Base-by-base conservation (phyloP, 1,140 invertebrate species). In the Trichonephila clavata region DNA sequence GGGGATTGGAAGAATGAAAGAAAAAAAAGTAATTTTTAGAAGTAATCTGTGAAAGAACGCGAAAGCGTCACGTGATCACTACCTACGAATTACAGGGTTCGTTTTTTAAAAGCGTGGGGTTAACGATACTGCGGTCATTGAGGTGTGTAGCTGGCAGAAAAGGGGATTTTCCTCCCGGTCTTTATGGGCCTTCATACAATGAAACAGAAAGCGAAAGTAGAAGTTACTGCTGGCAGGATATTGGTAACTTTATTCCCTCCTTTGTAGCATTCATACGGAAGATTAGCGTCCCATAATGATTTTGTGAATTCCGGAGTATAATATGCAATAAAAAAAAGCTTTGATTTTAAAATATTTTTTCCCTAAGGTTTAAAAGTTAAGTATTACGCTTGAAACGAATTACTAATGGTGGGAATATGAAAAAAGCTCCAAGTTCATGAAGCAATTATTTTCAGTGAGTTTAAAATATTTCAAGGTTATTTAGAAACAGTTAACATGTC, bases 11-110 rank as follows among this genome's bases (percentile, higher is more conserved):
- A 32, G n/a, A 39, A 39, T 39, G 84, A 63, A 65, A 87, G 24
- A 86, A 61, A 87, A 65, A 65, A 65, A 39, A 77, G 18, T 32
- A 77, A 77, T 77, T 39, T 77, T 63, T 21, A 43, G 60, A 32
- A 60, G 61, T 87, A 87, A 87, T 87, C 86, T 65, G 24, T 39
- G 20, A 61, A 87, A 65, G 86, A 87, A 87, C 86, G 86, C 61
- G 86, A 60, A 32, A 39, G 60, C 32, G 16, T 39, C 86, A 87
- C 86, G 86, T 87, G 86, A 87, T 87, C 86, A 39, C 32, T 65
- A 60, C 86, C 86, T 27, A 63, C 86, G 20, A 87, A 63, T 87
- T 87, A 87, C 39, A 87, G 59, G 61, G 39, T 60, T 61, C 86
- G 86, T 87, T 65, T 87, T 39, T 60, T 32, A 60, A 65, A 65